phyloP scores from a whole-genome alignment of 2,888 invertebrate species.

The Cybosia mesomella region DNA sequence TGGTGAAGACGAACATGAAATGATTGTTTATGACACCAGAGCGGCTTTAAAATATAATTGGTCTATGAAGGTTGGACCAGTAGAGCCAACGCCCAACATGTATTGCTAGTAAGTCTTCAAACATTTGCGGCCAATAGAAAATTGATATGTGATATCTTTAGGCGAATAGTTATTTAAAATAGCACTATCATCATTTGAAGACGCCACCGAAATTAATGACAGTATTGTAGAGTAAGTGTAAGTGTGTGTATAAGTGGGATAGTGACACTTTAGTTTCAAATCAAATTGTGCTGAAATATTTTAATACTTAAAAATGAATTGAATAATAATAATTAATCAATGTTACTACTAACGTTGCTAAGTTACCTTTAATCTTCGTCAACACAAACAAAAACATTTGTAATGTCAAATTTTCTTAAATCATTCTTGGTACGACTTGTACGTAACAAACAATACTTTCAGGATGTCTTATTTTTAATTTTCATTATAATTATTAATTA shows the following conservation, averaged over 20 bases:
- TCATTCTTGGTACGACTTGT: background rate
- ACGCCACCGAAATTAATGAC: constrained; percentile 25
- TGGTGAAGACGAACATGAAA: no score
- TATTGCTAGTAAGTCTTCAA: background rate
- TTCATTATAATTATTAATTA: background rate
- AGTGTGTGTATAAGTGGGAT: background rate
- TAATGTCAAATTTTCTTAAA: background rate
- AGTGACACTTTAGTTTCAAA: background rate
- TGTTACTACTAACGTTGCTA: background rate
- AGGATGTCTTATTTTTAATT: background rate
- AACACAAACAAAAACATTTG: background rate
- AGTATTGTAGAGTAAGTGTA: constrained; percentile 23
- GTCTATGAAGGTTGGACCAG: background rate
- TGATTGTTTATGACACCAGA: no score
- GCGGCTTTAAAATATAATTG: background rate
- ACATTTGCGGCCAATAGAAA: background rate
- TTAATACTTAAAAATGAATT: background rate
- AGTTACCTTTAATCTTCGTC: background rate
- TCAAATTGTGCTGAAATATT: background rate
- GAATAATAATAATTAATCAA: background rate
- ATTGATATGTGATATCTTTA: constrained; percentile 5
- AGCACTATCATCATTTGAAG: background rate
- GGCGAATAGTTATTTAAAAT: background rate
- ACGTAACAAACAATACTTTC: background rate
- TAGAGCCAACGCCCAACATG: background rate